Conservation (phyloP, 2,113 vertebrate species). For the Campylomormyrus tamandua region DNA sequence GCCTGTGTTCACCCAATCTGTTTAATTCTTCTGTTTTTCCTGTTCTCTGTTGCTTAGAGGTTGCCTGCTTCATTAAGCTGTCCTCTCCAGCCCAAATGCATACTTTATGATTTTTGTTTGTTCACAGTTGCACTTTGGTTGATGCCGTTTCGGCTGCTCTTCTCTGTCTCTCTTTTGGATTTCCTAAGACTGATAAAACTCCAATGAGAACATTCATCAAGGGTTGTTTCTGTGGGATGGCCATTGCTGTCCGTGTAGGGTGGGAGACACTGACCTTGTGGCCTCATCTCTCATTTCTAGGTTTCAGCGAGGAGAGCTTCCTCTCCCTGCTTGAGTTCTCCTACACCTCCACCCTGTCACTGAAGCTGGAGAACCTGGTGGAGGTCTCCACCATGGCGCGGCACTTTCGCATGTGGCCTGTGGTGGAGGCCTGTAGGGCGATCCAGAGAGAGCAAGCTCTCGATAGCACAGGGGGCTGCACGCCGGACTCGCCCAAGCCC, state of each 20-base stretch:
- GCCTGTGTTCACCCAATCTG: not conserved
- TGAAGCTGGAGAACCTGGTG: slow-evolving; percentile 56
- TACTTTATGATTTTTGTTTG: not conserved
- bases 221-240: not conserved
- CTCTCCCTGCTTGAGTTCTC: slow-evolving; percentile 68
- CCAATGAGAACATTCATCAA: not conserved
- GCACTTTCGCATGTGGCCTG: slow-evolving; percentile 70
- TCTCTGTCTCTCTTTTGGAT: not conserved
- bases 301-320: slow-evolving; percentile 64
- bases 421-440: slow-evolving; percentile 63
- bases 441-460: slow-evolving; percentile 58
- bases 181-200: not conserved
- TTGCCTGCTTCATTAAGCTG: not conserved
- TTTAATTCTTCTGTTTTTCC: not conserved
- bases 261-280: not conserved
- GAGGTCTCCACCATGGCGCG: slow-evolving; percentile 67
- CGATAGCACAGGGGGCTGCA: slow-evolving; percentile 25
- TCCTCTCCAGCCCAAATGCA: not conserved
- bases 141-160: not conserved
- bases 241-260: too few relatives aligned
- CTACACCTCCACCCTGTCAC: slow-evolving; percentile 64
- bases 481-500: slow-evolving; percentile 22
- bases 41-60: not conserved
- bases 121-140: not conserved
- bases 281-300: slow-evolving; percentile 35